Evolutionary conservation across 2,888 invertebrate species (phyloP), one percentile per base, ranked within the genome.

Genomic region (Peribatodes rhomboidaria): DNA sequence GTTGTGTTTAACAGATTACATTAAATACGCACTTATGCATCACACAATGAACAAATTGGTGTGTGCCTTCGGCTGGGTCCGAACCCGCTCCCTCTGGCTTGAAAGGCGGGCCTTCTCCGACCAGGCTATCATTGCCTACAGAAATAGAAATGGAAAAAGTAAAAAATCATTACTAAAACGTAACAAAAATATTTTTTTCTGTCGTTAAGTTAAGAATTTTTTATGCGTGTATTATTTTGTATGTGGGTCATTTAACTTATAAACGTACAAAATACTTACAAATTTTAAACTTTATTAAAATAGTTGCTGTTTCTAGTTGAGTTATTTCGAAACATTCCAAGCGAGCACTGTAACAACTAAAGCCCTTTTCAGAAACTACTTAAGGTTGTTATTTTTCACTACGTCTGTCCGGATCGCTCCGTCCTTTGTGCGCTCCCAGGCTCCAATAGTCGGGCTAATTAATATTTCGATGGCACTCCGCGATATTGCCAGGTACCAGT

Each of bases 391-490:
- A 37, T 58, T 53, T 42, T 52, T 33, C 52, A 61, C 46, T 44
- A 54, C 44, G 35, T 50, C 18, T 44, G 44, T 47, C 55, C 10
- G 1, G 46, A n/a, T 7, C n/a, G 35, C 53, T n/a, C 6, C 31
- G n/a, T n/a, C n/a, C 33, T 54, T 55, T 54, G 54, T 50, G 4
- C 33, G 14, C 18, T n/a, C n/a, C 10, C 35, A 11, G 18, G 44
- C 41, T 35, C 18, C 44, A 44, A 47, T 44, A 56, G 20, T 35
- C 14, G 9, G 54, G 61, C 74, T 82, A 74, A 81, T 82, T 80
- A 81, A 76, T 77, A 79, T 81, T 82, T 79, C 67, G 73, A 71
- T 63, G 69, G 65, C 64, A 62, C 61, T 64, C 59, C 57, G 42
- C 44, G 63, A 72, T 75, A 71, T 71, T 75, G 66, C 61, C 44